These are phyloP conservation scores for Lepidochrysops patricia DNA, from an alignment of 2,888 invertebrate genomes.

Conservation along the genomic window DNA sequence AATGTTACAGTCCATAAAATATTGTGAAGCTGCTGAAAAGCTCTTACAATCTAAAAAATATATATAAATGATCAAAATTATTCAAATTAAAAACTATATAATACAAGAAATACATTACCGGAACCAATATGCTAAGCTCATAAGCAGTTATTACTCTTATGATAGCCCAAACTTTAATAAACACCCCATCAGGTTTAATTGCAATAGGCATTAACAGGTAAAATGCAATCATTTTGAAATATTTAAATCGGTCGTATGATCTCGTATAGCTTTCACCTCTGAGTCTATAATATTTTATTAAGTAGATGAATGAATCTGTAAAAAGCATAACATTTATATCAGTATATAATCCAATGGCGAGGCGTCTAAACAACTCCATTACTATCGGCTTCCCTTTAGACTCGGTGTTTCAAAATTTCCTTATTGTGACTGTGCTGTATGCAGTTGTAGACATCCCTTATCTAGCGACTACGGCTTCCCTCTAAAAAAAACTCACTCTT, in stretches of 20 bases:
- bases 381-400: too few species aligned
- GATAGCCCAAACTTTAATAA: conserved; percentile 52
- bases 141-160: conserved; percentile 46
- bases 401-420: too few species aligned
- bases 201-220: conserved; percentile 52
- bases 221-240: conserved; percentile 44
- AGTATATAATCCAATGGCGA: too few species aligned
- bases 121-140: conserved; percentile 48
- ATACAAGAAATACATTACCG: conserved; percentile 32
- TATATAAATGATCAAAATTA: neutral
- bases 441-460: too few species aligned
- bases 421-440: too few species aligned
- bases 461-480: too few species aligned
- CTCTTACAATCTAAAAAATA: too few species aligned
- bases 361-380: too few species aligned
- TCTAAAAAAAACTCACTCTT: too few species aligned
- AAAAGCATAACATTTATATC: conserved; percentile 12
- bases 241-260: conserved; percentile 47
- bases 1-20: too few species aligned
- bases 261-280: conserved; percentile 44
- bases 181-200: conserved; percentile 56
- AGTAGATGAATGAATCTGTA: conserved; percentile 58
- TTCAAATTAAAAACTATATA: neutral
- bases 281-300: conserved; percentile 41
- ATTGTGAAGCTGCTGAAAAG: too few species aligned